Percentiles rank a stretch among this genome's conserved stretches.
Conservation (phyloP, 2,113 vertebrate genomes). For the Chelonoidis abingdonii region DNA sequence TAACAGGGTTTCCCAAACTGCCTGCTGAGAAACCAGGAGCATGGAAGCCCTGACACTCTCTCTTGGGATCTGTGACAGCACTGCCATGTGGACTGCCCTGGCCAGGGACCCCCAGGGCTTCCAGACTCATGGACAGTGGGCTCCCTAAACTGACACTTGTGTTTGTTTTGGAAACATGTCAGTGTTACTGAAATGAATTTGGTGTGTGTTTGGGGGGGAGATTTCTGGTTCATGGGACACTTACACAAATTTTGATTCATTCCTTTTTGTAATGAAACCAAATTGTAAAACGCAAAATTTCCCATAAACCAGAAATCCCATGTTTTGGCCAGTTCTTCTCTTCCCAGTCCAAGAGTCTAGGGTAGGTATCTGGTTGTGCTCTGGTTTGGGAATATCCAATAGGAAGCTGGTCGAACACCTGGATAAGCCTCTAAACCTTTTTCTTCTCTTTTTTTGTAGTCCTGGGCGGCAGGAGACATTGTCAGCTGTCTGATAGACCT, state of each 20-base stretch:
- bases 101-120: background rate
- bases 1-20: background rate
- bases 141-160: background rate
- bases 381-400: background rate
- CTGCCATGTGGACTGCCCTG: background rate
- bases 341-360: background rate
- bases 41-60: background rate
- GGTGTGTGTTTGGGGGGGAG: no score
- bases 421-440: background rate
- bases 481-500: slow-evolving; percentile 98
- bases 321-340: background rate
- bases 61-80: background rate
- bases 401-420: background rate
- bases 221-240: background rate
- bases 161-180: background rate
- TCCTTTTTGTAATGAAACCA: background rate
- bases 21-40: background rate
- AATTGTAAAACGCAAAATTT: background rate
- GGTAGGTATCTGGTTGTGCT: background rate
- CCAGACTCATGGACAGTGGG: background rate
- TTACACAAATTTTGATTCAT: background rate
- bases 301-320: background rate
- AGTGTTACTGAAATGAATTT: background rate
- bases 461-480: slow-evolving; percentile 98
- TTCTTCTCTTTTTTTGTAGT: slow-evolving; percentile 78